Evolutionary conservation across 1,140 invertebrate genomes (phyloP), one percentile per base, ranked within the genome.

Genomic region (Zaprionus ornatus): DNA sequence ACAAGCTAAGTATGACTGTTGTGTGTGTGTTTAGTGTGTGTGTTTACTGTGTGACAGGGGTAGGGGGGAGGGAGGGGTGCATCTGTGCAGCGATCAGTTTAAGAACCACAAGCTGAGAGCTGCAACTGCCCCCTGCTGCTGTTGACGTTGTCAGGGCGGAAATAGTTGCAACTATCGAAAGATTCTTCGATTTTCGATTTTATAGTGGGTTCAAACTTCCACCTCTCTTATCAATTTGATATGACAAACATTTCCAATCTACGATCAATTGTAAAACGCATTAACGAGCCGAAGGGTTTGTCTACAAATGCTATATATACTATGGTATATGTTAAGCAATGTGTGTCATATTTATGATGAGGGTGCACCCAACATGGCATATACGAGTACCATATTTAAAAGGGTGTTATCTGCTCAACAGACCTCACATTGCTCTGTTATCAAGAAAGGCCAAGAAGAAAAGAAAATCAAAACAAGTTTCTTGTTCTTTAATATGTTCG

Each of bases 131-230:
- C 19, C 45, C n/a, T n/a, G 29, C 29, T 10, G 29, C 29, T 15
- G 15, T 61, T 65, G 56, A 21, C 48, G 57, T 71, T 29, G 52
- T 19, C 25, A 59, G 23, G 4, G 55, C 64, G 55, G 52, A 73
- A 67, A 67, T 42, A 25, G 45, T 32, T 67, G 59, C 21, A 74
- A 35, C 32, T 66, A 29, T 25, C 10, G 15, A 3, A 23, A 54
- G 17, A 29, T 21, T 50, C 23, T 23, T 10, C 10, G 19, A 29
- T 50, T 50, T 23, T 10, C 10, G 19, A 50, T 23, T 50, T 7
- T 21, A 23, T 50, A 50, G 10, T 50, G 45, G 19, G 9, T 10
- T 21, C 45, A 48, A 4, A 17, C n/a, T 17, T 19, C 6, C 42
- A 19, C 42, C 12, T 19, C 17, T 48, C 9, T 17, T 48, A 19